phyloP scores from a whole-genome alignment of 1,140 invertebrate species.

The Oscheius sp. region DNA sequence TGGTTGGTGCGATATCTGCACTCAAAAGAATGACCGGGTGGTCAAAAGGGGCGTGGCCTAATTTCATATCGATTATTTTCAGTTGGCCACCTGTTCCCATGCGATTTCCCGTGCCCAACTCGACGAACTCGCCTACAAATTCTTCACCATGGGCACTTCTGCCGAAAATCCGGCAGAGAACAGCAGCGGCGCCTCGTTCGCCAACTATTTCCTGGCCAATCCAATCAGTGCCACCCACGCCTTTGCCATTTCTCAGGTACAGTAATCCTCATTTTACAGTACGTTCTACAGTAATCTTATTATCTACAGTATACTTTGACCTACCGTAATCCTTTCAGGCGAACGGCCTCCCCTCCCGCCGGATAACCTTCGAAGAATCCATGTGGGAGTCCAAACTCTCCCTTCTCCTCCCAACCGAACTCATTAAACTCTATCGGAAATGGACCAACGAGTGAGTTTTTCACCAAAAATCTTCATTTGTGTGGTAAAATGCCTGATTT shows the following conservation, averaged over 20 bases:
- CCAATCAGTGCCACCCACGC: slow-evolving; percentile 12
- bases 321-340: not conserved
- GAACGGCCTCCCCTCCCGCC: slow-evolving; percentile 9
- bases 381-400: slow-evolving; percentile 31
- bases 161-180: slow-evolving; percentile 5
- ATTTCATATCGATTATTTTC: slow-evolving; percentile 8
- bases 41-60: too few relatives aligned
- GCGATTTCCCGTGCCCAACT: slow-evolving; percentile 32
- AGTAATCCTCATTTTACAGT: not conserved
- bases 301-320: not conserved
- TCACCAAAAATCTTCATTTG: not conserved
- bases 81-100: slow-evolving; percentile 32
- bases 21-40: too few relatives aligned
- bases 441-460: slow-evolving; percentile 21
- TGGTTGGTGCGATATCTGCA: too few relatives aligned
- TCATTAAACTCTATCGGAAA: slow-evolving; percentile 22
- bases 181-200: not conserved
- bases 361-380: slow-evolving; percentile 22
- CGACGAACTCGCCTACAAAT: slow-evolving; percentile 33
- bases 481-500: not conserved
- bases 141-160: slow-evolving; percentile 23
- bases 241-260: slow-evolving; percentile 31
- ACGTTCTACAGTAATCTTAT: too few relatives aligned
- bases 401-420: slow-evolving; percentile 16
- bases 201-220: slow-evolving; percentile 20